Evolutionary conservation across 2,113 vertebrate species (phyloP).

Genomic region (Cryptotis parvus): DNA sequence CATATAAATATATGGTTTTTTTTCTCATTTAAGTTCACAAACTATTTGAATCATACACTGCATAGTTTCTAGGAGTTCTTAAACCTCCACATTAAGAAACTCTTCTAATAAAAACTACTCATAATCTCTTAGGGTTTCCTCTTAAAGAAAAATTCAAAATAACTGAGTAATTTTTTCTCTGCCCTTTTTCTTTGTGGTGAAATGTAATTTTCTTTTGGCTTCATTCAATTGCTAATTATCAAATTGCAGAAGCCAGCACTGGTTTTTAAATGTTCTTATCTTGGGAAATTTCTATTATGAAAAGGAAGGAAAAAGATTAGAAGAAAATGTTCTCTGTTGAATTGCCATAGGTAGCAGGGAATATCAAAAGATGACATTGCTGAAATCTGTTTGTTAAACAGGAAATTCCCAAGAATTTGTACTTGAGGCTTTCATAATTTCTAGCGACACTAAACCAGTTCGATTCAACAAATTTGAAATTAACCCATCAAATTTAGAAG

Average conservation of each 20-base stretch:
- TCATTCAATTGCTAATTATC: not conserved
- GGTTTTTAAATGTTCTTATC: not conserved
- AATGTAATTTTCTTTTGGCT: not conserved
- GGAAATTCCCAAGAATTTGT: not conserved
- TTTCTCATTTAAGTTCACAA: not conserved
- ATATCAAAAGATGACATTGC: not conserved
- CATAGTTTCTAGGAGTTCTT: not conserved
- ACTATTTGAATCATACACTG: not conserved
- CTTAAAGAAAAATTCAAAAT: not conserved
- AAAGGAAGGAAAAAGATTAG: not conserved
- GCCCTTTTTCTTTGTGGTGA: not conserved
- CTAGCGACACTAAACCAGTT: not conserved
- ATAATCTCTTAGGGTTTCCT: not conserved
- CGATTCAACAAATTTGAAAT: constrained; percentile 2
- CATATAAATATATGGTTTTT: constrained; percentile 4
- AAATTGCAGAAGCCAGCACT: not conserved
- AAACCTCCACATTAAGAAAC: not conserved
- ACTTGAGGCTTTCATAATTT: not conserved
- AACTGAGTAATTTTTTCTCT: not conserved
- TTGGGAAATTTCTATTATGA: not conserved
- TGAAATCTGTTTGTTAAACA: not conserved
- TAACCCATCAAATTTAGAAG: constrained; percentile 15
- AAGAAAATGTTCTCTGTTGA: not conserved
- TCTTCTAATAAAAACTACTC: not conserved
- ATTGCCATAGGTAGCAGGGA: not conserved